A percentile compares a stretch with the other conserved stretches of the same genome.
These are phyloP conservation scores for Aphrocallistes beatrix DNA, from an alignment of 37 sponge, comb jelly and placozoan species.

Conservation along the genomic window DNA sequence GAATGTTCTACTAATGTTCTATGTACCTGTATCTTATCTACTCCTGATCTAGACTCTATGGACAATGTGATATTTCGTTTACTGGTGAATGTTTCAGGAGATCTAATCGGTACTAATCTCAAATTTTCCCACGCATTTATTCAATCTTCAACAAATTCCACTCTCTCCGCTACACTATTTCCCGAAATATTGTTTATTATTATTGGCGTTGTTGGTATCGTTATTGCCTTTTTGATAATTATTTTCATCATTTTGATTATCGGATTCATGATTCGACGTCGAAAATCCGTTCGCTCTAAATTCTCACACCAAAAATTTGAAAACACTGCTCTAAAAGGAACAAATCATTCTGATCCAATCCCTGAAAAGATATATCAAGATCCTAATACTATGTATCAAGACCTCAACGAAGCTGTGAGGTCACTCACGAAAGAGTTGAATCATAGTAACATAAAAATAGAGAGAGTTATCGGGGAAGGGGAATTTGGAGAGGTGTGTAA, in stretches of 20 bases:
- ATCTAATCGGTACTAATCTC: background rate
- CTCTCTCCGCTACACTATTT: background rate
- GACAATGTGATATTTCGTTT: background rate
- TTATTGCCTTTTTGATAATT: background rate
- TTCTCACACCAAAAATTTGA: no score
- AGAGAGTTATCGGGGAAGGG: background rate
- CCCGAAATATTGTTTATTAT: background rate
- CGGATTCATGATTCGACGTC: background rate
- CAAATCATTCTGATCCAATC: background rate
- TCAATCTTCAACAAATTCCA: background rate
- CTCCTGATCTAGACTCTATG: background rate
- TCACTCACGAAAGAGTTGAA: background rate
- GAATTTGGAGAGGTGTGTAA: background rate
- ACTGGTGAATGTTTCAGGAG: background rate
- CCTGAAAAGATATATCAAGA: background rate
- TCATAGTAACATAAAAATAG: background rate
- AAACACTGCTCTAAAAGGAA: no score
- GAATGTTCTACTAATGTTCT: background rate
- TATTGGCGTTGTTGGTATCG: background rate
- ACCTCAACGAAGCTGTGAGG: background rate
- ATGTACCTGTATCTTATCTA: background rate
- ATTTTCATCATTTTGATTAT: background rate
- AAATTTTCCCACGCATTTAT: no score
- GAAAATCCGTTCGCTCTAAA: background rate
- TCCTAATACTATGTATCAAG: background rate